Evolutionary conservation across 2,888 invertebrate genomes (phyloP), one percentile per base, ranked within the genome.

Genomic region (Acanthosepion pharaonis): DNA sequence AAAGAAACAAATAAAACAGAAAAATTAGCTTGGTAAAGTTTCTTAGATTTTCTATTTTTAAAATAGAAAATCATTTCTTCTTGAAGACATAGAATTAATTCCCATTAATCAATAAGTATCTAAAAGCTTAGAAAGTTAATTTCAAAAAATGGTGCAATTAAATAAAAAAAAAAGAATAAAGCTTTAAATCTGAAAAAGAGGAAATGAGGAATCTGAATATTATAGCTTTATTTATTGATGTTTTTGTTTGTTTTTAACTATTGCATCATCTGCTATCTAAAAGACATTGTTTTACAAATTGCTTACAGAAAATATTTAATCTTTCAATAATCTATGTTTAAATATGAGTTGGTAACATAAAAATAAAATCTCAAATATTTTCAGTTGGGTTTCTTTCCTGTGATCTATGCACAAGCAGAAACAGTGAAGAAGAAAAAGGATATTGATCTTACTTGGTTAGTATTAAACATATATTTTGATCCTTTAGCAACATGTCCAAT

Each of bases 401-500:
- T 28, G 9, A 28, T 64, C 64, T 64, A 25, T 64, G 28, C 28
- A 25, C 9, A n/a, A 55, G n/a, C 3, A 94, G 53, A 42, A 94
- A 59, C n/a, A 55, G 42, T 20, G 3, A 59, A 59, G n/a, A 42
- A 94, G 9, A 64, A 55, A 48, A 59, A 28, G 33, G 42, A 59
- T n/a, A 15, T 48, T 15, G 42, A 55, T 51, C 94, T 97, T 97
- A 98, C 99, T 98, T 99, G 98, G 95, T 99, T 98, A 18, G 99
- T 99, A 95, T 99, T 99, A 95, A 99, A 98, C 97, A 99, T 99
- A 95, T 99, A 99, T 98, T 99, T 99, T 97, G 99, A 99, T 97
- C 99, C 99, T 97, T 99, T 99, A 96, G 98, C 97, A 92, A 97
- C 99, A 94, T 98, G 98, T 95, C 99, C 98, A 20, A 99, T 99